Evolutionary conservation across 2,888 invertebrate species (phyloP).

Genomic region (Cantharis rustica): DNA sequence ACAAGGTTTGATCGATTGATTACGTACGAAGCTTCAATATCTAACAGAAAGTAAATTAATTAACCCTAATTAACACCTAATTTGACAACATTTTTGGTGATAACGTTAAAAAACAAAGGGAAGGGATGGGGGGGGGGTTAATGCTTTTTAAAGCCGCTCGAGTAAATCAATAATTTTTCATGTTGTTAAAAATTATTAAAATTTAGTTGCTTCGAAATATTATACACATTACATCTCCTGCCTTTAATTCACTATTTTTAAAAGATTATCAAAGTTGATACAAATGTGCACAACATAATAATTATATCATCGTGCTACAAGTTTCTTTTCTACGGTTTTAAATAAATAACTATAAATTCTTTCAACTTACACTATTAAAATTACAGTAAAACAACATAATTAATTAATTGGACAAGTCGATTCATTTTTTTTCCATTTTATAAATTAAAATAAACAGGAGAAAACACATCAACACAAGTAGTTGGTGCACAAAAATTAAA

Average conservation of each 20-base stretch:
- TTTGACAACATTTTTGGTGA: neutral
- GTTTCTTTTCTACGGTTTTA: neutral
- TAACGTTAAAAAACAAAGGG: neutral
- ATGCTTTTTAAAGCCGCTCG: neutral
- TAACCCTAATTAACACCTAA: neutral
- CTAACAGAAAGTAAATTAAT: neutral
- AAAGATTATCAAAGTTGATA: neutral
- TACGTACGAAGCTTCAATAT: neutral
- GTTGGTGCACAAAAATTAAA: neutral
- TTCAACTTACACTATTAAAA: neutral
- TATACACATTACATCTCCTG: neutral
- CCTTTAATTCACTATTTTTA: neutral
- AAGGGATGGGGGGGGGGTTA: neutral
- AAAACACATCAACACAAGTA: neutral
- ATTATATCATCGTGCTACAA: neutral
- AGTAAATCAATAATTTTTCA: neutral
- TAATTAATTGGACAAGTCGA: neutral
- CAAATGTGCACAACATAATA: neutral
- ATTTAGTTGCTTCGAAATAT: neutral
- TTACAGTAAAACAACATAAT: neutral
- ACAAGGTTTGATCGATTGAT: neutral
- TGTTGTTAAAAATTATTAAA: neutral
- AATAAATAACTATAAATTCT: neutral
- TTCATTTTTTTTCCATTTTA: neutral
- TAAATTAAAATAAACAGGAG: constrained; percentile 1